Evolutionary conservation across 2,888 invertebrate genomes (phyloP), one percentile per base, ranked within the genome.

Genomic region (Brenthis daphne): DNA sequence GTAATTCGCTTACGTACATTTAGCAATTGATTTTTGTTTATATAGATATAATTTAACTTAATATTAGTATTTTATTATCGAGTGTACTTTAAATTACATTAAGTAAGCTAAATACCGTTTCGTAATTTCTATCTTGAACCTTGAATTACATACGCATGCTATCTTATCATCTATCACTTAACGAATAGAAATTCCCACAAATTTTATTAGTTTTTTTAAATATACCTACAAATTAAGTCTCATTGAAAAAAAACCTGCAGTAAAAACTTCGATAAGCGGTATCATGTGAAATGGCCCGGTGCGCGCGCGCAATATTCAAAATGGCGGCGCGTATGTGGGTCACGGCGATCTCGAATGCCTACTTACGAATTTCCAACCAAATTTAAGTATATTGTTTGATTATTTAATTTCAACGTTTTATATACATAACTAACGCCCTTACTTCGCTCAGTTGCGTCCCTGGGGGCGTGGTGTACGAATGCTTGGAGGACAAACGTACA

Each of bases 321-420:
- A 87, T 86, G 87, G 86, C 87, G 78, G 84, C 76, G 80, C 54
- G 73, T 76, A 86, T 81, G 83, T 87, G 75, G 87, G 87, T 87
- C 87, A 87, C 82, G 86, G 87, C 82, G 82, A 85, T 76, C 82
- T 68, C 70, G 63, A 20, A 65, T 68, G 56, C 64, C 66, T 53
- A 67, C 72, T 67, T 68, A 68, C 68, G 56, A 68, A 70, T 70
- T 68, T 70, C 66, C 67, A 67, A 64, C 68, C 68, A 43, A 63
- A 65, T 65, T 65, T 71, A 57, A 53, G 56, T 68, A 64, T 57
- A 47, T 47, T 63, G 57, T 33, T 16, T 13, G 24, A 57, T 63
- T 37, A 54, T 57, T 33, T 57, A 29, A 2, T 58, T 57, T 55
- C 51, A 20, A 64, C 29, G 55, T 24, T 8, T 5, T 48, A 55